phyloP scores from a whole-genome alignment of 2,797 vertebrate species.

The Mareca penelope region DNA sequence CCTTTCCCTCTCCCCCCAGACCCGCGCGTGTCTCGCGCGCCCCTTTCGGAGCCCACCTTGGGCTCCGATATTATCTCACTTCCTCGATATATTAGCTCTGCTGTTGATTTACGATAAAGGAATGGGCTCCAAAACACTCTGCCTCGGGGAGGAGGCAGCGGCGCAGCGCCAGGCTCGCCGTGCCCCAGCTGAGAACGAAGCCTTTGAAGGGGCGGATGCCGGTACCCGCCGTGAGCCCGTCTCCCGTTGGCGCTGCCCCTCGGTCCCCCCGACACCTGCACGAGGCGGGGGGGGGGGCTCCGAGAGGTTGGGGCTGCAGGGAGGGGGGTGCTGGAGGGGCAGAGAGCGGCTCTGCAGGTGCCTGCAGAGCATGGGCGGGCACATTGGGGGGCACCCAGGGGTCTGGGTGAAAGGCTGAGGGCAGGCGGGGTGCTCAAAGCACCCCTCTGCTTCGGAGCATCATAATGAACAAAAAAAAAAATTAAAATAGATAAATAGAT shows the following conservation, averaged over 20 bases:
- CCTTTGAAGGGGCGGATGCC: not conserved
- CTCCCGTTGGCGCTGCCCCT: not conserved
- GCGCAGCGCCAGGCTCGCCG: not conserved
- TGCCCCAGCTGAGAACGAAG: slow-evolving; percentile 4
- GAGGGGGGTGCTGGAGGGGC: not conserved
- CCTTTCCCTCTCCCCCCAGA: slow-evolving; percentile 69
- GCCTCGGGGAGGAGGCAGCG: not conserved
- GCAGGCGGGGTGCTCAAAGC: accelerated
- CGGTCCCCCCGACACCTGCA: not conserved
- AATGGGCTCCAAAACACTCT: slow-evolving; percentile 11
- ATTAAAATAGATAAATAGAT: too few species aligned
- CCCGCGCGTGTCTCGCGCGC: slow-evolving; percentile 62
- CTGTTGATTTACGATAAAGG: slow-evolving; percentile 58
- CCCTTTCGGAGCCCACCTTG: slow-evolving; percentile 62
- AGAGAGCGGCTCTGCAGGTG: not conserved
- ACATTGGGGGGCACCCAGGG: not conserved
- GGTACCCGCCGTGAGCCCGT: not conserved
- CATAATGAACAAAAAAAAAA: not conserved
- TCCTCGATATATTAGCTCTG: slow-evolving; percentile 68
- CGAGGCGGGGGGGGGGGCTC: not conserved
- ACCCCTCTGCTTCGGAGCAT: not conserved
- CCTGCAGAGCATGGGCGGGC: not conserved
- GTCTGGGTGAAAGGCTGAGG: accelerated
- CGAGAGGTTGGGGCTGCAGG: not conserved
- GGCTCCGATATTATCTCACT: slow-evolving; percentile 80